A percentile compares a stretch with the other conserved stretches of the same genome.
Conservation (phyloP, 2,888 invertebrate species). For the Tetropium fuscum region DNA sequence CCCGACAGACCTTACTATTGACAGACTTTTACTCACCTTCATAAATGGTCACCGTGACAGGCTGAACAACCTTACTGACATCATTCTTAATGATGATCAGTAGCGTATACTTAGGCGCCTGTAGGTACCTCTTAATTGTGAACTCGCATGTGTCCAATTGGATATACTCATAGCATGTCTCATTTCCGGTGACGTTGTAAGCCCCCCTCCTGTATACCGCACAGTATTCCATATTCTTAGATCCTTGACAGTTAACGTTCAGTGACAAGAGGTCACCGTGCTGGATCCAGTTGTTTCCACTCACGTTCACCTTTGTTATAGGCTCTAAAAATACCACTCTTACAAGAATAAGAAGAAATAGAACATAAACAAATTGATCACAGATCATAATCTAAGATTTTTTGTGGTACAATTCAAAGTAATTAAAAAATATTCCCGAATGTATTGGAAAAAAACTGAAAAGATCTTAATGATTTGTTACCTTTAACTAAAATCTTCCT, state of each 20-base stretch:
- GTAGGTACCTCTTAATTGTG: conserved; percentile 75
- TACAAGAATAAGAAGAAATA: too few species aligned
- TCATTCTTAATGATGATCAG: conserved; percentile 84
- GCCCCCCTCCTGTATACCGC: conserved; percentile 72
- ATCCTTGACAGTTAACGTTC: conserved; percentile 79
- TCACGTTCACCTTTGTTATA: conserved; percentile 75
- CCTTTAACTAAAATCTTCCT: conserved; percentile 76
- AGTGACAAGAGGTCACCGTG: conserved; percentile 83
- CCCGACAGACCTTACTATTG: too few species aligned
- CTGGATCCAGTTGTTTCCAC: conserved; percentile 85
- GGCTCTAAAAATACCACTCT: conserved; percentile 70
- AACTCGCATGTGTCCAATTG: conserved; percentile 71
- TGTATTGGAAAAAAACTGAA: too few species aligned
- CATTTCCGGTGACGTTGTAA: conserved; percentile 82
- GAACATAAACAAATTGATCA: too few species aligned
- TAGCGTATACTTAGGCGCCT: conserved; percentile 73
- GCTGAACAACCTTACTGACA: conserved; percentile 76
- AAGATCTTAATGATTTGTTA: too few species aligned
- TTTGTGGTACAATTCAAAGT: too few species aligned
- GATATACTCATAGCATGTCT: conserved; percentile 71
- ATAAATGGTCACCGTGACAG: conserved; percentile 84
- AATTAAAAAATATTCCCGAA: too few species aligned
- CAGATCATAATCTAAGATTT: too few species aligned
- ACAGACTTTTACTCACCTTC: conserved; percentile 79
- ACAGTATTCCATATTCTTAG: conserved; percentile 80